Conservation (phyloP, 1,140 invertebrate genomes). For the Solen grandis region DNA sequence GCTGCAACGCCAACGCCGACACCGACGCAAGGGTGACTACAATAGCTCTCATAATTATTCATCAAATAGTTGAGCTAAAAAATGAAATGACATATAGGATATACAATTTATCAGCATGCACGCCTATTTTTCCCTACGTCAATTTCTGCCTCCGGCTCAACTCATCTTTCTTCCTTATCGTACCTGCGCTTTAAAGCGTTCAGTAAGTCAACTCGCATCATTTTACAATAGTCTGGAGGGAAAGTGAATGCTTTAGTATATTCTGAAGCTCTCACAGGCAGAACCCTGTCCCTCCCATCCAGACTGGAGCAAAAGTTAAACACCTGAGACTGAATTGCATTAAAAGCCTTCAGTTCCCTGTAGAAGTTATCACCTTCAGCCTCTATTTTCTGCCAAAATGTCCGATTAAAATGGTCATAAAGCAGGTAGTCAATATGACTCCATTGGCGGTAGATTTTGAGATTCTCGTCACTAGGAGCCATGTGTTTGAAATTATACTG, state of each 20-base stretch:
- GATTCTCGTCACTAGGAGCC: slow-evolving; percentile 8
- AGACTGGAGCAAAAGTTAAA: slow-evolving; percentile 50
- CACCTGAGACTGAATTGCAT: slow-evolving; percentile 52
- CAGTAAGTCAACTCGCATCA: slow-evolving; percentile 28
- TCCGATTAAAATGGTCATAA: slow-evolving; percentile 69
- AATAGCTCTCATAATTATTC: too few species aligned
- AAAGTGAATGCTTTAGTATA: slow-evolving; percentile 12
- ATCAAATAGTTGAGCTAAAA: too few species aligned
- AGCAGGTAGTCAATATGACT: slow-evolving; percentile 65
- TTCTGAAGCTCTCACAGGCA: background rate
- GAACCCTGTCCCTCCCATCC: background rate
- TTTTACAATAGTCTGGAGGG: slow-evolving; percentile 22
- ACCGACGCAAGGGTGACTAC: too few species aligned
- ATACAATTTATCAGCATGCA: background rate
- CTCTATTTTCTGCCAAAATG: slow-evolving; percentile 66
- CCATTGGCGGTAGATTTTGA: slow-evolving; percentile 60
- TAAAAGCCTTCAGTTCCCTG: slow-evolving; percentile 61
- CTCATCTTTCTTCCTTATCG: slow-evolving; percentile 33
- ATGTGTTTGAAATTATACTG: slow-evolving; percentile 49
- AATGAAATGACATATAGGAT: too few species aligned
- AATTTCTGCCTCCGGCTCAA: slow-evolving; percentile 1
- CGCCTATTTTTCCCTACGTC: slow-evolving; percentile 2
- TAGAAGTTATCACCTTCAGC: slow-evolving; percentile 60
- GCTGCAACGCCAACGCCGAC: too few species aligned
- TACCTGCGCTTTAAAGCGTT: slow-evolving; percentile 22